Percentiles rank a stretch among this genome's conserved stretches.
Evolutionary conservation across 2,113 vertebrate species (phyloP).

Genomic region (Oncorhynchus kisutch): DNA sequence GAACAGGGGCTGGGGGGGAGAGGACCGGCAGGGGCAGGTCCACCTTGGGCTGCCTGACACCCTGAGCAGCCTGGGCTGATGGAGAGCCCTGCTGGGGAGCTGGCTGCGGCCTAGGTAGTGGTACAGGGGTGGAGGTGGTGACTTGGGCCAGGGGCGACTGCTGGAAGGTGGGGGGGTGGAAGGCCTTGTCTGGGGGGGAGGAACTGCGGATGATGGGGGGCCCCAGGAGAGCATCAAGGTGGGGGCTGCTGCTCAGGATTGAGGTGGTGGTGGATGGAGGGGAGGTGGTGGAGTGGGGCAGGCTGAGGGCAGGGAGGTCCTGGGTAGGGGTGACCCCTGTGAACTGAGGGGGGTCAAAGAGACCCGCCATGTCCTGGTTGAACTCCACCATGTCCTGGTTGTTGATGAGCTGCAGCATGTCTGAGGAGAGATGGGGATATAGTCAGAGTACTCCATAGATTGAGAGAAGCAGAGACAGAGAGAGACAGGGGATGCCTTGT

Average conservation of each 20-base stretch:
- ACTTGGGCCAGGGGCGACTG: slow-evolving; percentile 69
- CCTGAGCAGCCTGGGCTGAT: slow-evolving; percentile 30
- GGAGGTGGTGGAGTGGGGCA: slow-evolving; percentile 21
- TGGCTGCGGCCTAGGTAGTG: not conserved
- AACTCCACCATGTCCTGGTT: slow-evolving; percentile 87
- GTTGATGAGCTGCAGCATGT: slow-evolving; percentile 95
- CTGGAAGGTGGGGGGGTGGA: slow-evolving; percentile 72
- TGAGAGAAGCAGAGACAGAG: not conserved
- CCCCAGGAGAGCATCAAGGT: slow-evolving; percentile 76
- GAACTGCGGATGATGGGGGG: slow-evolving; percentile 73
- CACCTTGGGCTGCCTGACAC: slow-evolving; percentile 37
- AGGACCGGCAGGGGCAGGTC: slow-evolving; percentile 52
- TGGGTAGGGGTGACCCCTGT: slow-evolving; percentile 45
- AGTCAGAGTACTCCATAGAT: not conserved
- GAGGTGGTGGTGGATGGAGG: slow-evolving; percentile 53
- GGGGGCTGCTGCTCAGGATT: slow-evolving; percentile 73
- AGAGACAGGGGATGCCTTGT: not conserved
- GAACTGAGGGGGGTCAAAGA: slow-evolving; percentile 81
- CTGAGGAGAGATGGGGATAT: slow-evolving; percentile 61
- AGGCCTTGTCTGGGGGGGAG: slow-evolving; percentile 68
- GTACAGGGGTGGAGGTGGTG: slow-evolving; percentile 12
- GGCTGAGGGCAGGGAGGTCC: slow-evolving; percentile 56
- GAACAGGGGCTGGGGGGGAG: no score
- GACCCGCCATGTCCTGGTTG: slow-evolving; percentile 47
- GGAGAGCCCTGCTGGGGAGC: slow-evolving; percentile 32